Evolutionary conservation across 2,888 invertebrate species (phyloP).

Genomic region (Mesoligia furuncula): DNA sequence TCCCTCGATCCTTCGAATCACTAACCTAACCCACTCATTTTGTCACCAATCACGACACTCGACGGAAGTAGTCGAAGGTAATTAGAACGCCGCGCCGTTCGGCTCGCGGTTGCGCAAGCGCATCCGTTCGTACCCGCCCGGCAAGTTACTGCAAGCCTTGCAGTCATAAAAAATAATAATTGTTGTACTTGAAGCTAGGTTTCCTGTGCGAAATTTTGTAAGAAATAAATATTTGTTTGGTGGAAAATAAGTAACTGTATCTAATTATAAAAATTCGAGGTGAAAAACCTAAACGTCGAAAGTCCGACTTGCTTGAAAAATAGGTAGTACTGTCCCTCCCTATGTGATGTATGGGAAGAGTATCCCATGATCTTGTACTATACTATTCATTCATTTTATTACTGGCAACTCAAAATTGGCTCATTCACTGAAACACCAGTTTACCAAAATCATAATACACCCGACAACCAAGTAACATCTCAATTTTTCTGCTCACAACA

Average conservation of each 20-base stretch:
- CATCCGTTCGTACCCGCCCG: constrained; percentile 64
- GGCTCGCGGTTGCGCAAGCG: constrained; percentile 69
- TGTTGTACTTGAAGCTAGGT: constrained; percentile 40
- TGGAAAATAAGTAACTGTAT: background rate
- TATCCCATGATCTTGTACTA: background rate
- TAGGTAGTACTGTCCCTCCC: background rate
- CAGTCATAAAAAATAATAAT: constrained; percentile 48
- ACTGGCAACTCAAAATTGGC: background rate
- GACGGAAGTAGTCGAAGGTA: constrained; percentile 62
- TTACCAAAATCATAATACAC: background rate
- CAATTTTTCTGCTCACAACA: constrained; percentile 16
- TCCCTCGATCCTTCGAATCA: constrained; percentile 49
- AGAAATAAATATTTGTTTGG: constrained; percentile 28
- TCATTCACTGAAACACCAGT: background rate
- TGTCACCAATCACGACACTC: constrained; percentile 57
- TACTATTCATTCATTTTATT: background rate
- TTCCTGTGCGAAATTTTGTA: constrained; percentile 54
- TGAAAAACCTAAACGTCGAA: background rate
- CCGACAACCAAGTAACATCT: constrained; percentile 6
- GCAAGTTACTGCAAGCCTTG: constrained; percentile 47
- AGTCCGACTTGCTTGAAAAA: background rate
- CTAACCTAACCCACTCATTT: constrained; percentile 54
- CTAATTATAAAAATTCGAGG: background rate
- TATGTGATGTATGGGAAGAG: background rate
- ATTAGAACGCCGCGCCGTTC: constrained; percentile 68